These are phyloP conservation scores for Lagopus muta DNA, from an alignment of 2,113 vertebrate genomes.

Conservation along the genomic window DNA sequence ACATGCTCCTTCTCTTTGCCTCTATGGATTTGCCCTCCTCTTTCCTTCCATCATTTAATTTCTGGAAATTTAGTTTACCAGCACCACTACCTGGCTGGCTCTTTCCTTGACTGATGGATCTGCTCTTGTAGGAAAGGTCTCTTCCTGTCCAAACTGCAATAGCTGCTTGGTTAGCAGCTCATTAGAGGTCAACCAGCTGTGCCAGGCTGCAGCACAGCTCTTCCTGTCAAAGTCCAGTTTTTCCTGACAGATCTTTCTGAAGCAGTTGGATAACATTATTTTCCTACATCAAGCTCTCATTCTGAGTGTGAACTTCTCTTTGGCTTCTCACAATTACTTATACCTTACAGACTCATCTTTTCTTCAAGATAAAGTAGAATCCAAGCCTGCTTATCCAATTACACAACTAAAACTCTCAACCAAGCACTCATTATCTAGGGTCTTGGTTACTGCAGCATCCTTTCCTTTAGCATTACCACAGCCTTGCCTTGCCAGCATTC, in stretches of 20 bases:
- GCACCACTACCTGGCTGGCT: neutral
- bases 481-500: neutral
- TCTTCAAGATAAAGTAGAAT: neutral
- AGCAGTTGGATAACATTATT: neutral
- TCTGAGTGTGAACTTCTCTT: neutral
- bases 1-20: neutral
- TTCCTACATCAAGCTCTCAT: neutral
- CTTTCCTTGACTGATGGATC: neutral
- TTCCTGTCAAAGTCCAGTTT: neutral
- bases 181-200: neutral
- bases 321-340: neutral
- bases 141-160: neutral
- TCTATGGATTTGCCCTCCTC: neutral
- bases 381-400: neutral
- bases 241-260: neutral
- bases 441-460: neutral
- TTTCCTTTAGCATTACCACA: neutral
- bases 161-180: neutral
- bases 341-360: neutral
- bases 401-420: neutral
- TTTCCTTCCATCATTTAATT: neutral
- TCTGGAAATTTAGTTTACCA: neutral
- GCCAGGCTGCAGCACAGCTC: neutral
- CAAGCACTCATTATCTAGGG: neutral
- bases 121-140: neutral